Evolutionary conservation across 2,113 vertebrate species (phyloP).

Genomic region (Elephantulus edwardii): DNA sequence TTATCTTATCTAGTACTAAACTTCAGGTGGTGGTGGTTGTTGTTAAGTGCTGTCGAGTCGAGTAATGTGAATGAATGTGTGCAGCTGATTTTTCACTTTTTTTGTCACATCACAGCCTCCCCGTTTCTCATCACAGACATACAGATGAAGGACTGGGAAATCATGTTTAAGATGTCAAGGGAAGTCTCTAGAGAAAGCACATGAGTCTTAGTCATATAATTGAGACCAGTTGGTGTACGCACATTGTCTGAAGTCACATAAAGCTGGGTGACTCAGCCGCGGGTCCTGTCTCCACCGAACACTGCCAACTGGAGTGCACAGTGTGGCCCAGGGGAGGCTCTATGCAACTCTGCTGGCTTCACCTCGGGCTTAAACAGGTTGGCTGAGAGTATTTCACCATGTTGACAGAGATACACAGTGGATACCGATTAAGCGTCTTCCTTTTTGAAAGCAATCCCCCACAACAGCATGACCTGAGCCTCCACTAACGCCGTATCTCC

Average conservation of each 20-base stretch:
- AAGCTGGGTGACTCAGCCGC: background rate
- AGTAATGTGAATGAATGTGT: too few relatives aligned
- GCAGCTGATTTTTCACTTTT: too few relatives aligned
- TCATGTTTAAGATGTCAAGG: background rate
- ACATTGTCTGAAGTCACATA: background rate
- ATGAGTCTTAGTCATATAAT: conserved; percentile 60
- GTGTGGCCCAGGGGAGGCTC: too few relatives aligned
- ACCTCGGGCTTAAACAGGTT: background rate
- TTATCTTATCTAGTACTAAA: too few relatives aligned
- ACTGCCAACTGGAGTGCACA: background rate
- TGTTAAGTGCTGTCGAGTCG: too few relatives aligned
- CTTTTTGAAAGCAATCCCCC: background rate
- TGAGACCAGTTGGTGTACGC: conserved; percentile 40
- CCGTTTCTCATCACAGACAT: background rate
- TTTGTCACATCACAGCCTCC: too few relatives aligned
- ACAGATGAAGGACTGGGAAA: background rate
- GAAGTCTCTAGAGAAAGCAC: conserved; percentile 42
- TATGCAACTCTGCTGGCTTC: background rate
- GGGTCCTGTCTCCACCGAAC: background rate
- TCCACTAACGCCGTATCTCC: background rate
- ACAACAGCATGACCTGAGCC: background rate
- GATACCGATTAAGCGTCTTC: background rate
- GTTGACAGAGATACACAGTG: background rate
- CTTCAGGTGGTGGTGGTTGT: too few relatives aligned
- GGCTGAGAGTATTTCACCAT: background rate